Evolutionary conservation across 2,888 invertebrate genomes (phyloP).

Genomic region (Heliconius hortense): DNA sequence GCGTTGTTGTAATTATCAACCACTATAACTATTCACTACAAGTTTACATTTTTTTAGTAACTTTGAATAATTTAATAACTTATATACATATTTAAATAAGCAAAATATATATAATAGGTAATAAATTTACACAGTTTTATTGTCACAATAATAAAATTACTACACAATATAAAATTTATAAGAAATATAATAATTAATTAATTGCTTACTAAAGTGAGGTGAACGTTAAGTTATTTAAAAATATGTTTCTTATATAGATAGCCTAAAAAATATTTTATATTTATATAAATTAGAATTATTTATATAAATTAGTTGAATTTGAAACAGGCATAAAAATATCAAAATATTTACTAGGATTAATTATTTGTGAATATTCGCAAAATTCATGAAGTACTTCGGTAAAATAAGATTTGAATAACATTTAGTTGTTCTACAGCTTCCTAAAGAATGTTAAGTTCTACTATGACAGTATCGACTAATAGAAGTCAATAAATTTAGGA

Average conservation of each 20-base stretch:
- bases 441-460: not conserved
- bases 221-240: not conserved
- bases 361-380: not conserved
- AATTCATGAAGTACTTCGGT: not conserved
- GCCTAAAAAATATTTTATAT: not conserved
- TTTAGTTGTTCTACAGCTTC: not conserved
- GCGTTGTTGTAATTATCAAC: constrained; percentile 23
- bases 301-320: not conserved
- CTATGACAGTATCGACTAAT: not conserved
- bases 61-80: constrained; percentile 38
- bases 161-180: constrained; percentile 12
- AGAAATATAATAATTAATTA: not conserved
- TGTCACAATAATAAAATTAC: constrained; percentile 41
- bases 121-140: constrained; percentile 44
- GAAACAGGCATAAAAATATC: not conserved
- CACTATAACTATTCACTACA: constrained; percentile 21
- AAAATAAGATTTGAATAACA: not conserved
- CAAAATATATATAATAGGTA: constrained; percentile 38
- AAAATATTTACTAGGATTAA: not conserved
- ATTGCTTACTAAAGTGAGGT: constrained; percentile 3
- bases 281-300: not conserved
- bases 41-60: constrained; percentile 33
- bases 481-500: constrained; percentile 2
- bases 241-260: constrained; percentile 2
- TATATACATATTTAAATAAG: constrained; percentile 37